Evolutionary conservation across 2,113 vertebrate genomes (phyloP), one percentile per base, ranked within the genome.

Genomic region (Rhizomys pruinosus): DNA sequence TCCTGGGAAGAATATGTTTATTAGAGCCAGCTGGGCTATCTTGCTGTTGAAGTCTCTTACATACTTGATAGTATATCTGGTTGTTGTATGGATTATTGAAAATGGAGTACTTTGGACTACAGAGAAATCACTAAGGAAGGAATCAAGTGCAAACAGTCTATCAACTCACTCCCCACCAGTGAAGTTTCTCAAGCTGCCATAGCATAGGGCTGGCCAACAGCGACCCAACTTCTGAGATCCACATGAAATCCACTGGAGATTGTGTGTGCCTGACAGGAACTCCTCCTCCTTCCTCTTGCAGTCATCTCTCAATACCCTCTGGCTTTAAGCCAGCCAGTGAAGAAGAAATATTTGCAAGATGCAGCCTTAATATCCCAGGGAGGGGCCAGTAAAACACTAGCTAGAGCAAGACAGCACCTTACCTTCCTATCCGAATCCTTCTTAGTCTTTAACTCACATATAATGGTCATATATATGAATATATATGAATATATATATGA

Each of bases 121-220:
- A 22, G 23, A 17, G n/a, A 84, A 27, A 22, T 34, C 3, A 9
- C 66, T 25, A 79, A 66, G 22, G 78, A 61, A 63, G 73, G 29
- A 22, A 12, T 10, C 19, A 34, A 61, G 2, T 4, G 59, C 64
- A 22, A 79, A 37, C 9, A 68, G 7, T 7, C 52, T 19, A 52
- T 52, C 47, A 52, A 52, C 5, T 7, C 0, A 64, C 0, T 15
- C 17, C 2, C 39, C 61, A 23, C 4, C 20, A 1, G 16, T 44
- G 34, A 47, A 9, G 3, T 7, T 44, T 82, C 11, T 8, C 79
- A 44, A 29, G 59, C n/a, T 5, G 23, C 7, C 4, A 17, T 61
- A 42, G 25, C 22, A 3, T 27, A 80, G 57, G 59, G 7, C 37
- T 47, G 37, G 16, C 22, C 52, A 47, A 23, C 3, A 68, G 11